Conservation (phyloP, 1,140 invertebrate genomes). For the Hyphantria cunea region DNA sequence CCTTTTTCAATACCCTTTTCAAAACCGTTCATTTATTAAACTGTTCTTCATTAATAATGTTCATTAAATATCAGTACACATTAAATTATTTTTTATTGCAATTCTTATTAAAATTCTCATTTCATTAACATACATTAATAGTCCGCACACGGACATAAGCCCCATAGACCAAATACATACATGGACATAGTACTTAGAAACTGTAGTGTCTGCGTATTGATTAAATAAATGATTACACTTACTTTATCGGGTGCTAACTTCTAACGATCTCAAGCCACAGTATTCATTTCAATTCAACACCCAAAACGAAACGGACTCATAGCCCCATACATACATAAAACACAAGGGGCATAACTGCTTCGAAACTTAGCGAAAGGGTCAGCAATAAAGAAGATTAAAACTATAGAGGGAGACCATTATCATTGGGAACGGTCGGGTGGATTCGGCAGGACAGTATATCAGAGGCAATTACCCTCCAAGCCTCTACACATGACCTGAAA, state of each 20-base stretch:
- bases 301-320: slow-evolving; percentile 24
- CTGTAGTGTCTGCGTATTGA: no score
- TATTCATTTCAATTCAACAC: slow-evolving; percentile 24
- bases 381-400: slow-evolving; percentile 72
- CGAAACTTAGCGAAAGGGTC: slow-evolving; percentile 50
- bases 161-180: no score
- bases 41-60: no score
- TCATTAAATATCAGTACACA: no score
- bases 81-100: no score
- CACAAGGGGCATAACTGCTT: slow-evolving; percentile 34
- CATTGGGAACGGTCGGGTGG: slow-evolving; percentile 33
- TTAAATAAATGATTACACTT: slow-evolving; percentile 1
- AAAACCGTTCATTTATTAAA: no score
- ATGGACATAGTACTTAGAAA: no score
- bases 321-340: slow-evolving; percentile 26
- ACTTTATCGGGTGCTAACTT: slow-evolving; percentile 21
- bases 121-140: no score
- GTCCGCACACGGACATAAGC: no score
- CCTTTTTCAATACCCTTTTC: no score
- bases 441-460: slow-evolving; percentile 51
- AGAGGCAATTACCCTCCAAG: slow-evolving; percentile 46
- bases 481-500: slow-evolving; percentile 59
- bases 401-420: slow-evolving; percentile 56
- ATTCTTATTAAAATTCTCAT: slow-evolving; percentile 2
- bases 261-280: slow-evolving; percentile 8